Evolutionary conservation across 2,888 invertebrate genomes (phyloP).

Genomic region (Pseudeuparius sepicola): DNA sequence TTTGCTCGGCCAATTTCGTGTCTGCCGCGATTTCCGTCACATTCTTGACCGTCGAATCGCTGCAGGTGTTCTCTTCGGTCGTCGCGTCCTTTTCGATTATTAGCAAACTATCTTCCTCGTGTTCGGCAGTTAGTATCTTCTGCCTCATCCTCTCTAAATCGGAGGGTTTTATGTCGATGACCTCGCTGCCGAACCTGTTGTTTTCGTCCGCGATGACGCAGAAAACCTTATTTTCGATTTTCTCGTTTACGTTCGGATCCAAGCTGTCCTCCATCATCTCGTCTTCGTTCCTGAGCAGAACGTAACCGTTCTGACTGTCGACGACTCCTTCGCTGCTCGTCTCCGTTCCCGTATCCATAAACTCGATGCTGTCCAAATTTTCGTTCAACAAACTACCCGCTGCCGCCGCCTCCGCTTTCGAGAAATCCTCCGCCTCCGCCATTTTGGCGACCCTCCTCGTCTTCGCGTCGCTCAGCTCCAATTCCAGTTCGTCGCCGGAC

Average conservation of each 20-base stretch:
- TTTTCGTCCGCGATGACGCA: conserved; percentile 31
- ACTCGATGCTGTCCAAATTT: conserved; percentile 74
- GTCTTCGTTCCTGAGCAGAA: conserved; percentile 51
- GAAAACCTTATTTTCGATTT: conserved; percentile 29
- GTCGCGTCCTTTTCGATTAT: conserved; percentile 46
- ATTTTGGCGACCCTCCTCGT: conserved; percentile 23
- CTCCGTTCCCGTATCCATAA: conserved; percentile 78
- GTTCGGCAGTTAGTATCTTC: conserved; percentile 34
- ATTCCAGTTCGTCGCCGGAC: conserved; percentile 66
- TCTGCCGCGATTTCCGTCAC: conserved; percentile 30
- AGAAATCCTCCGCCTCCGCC: conserved; percentile 20
- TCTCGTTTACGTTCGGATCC: conserved; percentile 30
- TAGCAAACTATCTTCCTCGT: conserved; percentile 51
- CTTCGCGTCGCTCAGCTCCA: conserved; percentile 37
- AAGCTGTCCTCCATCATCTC: conserved; percentile 36
- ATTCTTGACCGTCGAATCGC: conserved; percentile 39
- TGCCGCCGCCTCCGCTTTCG: conserved; percentile 28
- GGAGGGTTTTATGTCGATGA: conserved; percentile 31
- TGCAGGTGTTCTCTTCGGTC: conserved; percentile 49
- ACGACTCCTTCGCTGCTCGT: conserved; percentile 58
- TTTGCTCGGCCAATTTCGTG: conserved; percentile 18
- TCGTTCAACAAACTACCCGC: conserved; percentile 31
- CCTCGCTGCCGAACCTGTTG: conserved; percentile 28
- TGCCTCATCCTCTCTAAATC: conserved; percentile 31
- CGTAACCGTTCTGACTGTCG: conserved; percentile 54